Evolutionary conservation across 2,113 vertebrate genomes (phyloP), one percentile per base, ranked within the genome.

Genomic region (Xiphophorus hellerii): DNA sequence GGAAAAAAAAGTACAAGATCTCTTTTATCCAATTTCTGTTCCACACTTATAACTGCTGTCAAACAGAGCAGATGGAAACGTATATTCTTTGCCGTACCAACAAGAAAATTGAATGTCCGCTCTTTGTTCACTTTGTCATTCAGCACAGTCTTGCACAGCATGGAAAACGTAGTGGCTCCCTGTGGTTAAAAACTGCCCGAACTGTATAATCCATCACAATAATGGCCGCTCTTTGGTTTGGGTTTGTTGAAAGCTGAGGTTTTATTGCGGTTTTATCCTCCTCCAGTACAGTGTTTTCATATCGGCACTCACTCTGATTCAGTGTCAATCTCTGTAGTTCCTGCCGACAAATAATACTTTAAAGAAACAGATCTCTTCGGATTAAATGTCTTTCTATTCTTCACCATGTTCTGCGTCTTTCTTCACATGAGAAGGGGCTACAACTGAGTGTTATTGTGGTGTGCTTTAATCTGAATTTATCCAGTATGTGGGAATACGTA

Each of bases 211-310:
- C 66, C 66, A 58, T 88, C 67, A 78, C 68, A 66, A 62, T 58
- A 66, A 74, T 48, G 35, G 48, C 4, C 62, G 14, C 22, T 22
- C 58, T 66, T 78, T 67, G 48, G 73, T 84, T 86, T 76, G n/a
- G 20, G 70, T 80, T 62, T 76, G 66, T 78, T 72, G 69, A 67
- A 78, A 69, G 66, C 71, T 76, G 75, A 35, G 12, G 15, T 76
- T 84, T 83, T 71, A 29, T 80, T 42, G 66, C 17, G 2, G 1
- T 60, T 88, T 78, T 66, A 72, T 82, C 62, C 54, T 51, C 20
- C 74, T 82, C 84, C 39, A 60, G 77, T 72, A 13, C 28, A 73
- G 69, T 66, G 76, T 76, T 85, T 85, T 82, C 44, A 73, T 64
- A 82, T 84, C 77, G 69, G 62, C 0, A 28, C 62, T 66, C 79